These are phyloP conservation scores for Xylocampa areola DNA, from an alignment of 2,888 invertebrate species.

Conservation along the genomic window DNA sequence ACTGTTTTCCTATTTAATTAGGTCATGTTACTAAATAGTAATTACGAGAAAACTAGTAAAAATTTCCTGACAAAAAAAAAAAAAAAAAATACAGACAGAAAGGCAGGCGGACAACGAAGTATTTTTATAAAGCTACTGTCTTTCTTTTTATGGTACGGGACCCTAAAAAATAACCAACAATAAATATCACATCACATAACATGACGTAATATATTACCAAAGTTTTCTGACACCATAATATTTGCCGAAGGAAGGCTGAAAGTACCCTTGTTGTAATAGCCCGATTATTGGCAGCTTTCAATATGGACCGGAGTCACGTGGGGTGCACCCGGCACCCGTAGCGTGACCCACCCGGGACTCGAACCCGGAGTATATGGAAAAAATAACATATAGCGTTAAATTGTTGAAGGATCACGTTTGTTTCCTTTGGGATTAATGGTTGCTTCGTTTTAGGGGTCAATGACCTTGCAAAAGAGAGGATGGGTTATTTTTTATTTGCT, in stretches of 20 bases:
- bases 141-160: too few relatives aligned
- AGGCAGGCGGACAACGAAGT: too few relatives aligned
- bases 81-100: too few relatives aligned
- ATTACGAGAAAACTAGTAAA: too few relatives aligned
- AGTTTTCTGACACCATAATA: slow-evolving; percentile 56
- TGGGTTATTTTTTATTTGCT: too few relatives aligned
- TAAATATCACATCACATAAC: slow-evolving; percentile 27
- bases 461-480: too few relatives aligned
- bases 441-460: slow-evolving; percentile 13
- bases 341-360: slow-evolving; percentile 61
- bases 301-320: slow-evolving; percentile 66
- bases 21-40: too few relatives aligned
- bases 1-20: too few relatives aligned
- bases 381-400: slow-evolving; percentile 48
- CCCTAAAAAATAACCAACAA: slow-evolving; percentile 3
- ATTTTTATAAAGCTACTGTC: too few relatives aligned
- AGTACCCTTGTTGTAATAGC: slow-evolving; percentile 52
- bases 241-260: slow-evolving; percentile 39
- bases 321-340: slow-evolving; percentile 61
- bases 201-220: slow-evolving; percentile 53
- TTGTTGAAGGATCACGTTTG: slow-evolving; percentile 39
- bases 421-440: slow-evolving; percentile 21
- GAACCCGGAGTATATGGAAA: slow-evolving; percentile 38
- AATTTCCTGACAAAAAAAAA: too few relatives aligned
- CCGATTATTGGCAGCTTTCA: slow-evolving; percentile 64